Percentiles rank a stretch among this genome's conserved stretches.
Conservation (phyloP, 2,888 invertebrate species). For the Oscheius sp. region DNA sequence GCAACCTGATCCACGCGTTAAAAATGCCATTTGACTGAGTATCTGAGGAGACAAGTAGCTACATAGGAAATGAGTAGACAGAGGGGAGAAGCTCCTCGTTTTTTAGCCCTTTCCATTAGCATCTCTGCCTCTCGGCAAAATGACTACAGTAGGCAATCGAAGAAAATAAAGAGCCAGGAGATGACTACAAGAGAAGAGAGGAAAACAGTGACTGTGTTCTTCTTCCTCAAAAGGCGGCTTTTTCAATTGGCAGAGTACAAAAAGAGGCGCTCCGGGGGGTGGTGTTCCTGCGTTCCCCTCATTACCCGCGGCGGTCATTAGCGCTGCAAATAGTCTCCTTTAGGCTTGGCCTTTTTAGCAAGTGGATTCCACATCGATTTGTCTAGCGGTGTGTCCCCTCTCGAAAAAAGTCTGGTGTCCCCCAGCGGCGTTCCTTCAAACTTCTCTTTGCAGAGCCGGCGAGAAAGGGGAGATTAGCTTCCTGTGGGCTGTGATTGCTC, state of each 20-base stretch:
- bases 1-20: conserved; percentile 30
- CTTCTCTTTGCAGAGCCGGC: neutral
- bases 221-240: neutral
- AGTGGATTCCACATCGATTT: conserved; percentile 20
- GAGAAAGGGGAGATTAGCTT: neutral
- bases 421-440: neutral
- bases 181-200: neutral
- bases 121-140: conserved; percentile 10
- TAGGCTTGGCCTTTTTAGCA: conserved; percentile 13
- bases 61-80: neutral
- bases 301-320: conserved; percentile 5
- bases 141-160: conserved; percentile 7
- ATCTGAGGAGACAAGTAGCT: neutral
- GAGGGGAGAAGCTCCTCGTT: neutral
- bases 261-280: too few species aligned
- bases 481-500: neutral
- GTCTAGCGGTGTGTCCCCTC: conserved; percentile 1
- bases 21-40: neutral
- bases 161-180: neutral
- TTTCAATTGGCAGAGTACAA: neutral
- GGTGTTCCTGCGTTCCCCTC: conserved; percentile 1
- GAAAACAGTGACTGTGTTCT: neutral
- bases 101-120: conserved; percentile 29
- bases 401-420: conserved; percentile 8
- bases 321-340: neutral